phyloP scores from a whole-genome alignment of 37 sponge, comb jelly and placozoan genomes.

The Oscarella lobularis region DNA sequence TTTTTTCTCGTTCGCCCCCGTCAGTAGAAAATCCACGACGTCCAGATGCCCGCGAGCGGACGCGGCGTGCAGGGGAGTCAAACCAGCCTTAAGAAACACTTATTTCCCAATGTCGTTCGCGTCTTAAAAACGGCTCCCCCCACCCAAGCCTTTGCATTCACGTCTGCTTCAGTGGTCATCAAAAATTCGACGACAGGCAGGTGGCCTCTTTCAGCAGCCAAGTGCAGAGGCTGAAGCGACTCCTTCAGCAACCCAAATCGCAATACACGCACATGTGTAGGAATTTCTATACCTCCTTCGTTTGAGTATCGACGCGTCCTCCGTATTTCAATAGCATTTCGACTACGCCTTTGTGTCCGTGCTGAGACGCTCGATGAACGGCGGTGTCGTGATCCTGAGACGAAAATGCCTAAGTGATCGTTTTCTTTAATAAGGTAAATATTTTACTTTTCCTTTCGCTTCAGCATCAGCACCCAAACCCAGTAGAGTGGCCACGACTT shows the following conservation, averaged over 20 bases:
- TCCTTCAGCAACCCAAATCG: neutral
- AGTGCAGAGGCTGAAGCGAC: neutral
- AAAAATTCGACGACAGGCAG: neutral
- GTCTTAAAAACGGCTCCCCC: too few species aligned
- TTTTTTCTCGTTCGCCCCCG: neutral
- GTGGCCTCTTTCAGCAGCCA: neutral
- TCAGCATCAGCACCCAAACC: neutral
- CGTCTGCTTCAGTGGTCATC: neutral
- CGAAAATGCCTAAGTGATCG: too few species aligned
- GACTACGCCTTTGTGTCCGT: neutral
- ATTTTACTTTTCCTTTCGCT: neutral
- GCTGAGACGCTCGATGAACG: neutral
- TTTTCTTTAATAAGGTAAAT: too few species aligned
- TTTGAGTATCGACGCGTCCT: neutral
- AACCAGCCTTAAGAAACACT: neutral
- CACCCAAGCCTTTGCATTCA: neutral
- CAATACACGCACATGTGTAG: neutral
- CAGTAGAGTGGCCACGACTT: neutral
- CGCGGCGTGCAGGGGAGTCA: neutral
- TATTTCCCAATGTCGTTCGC: too few species aligned
- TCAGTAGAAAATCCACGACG: neutral
- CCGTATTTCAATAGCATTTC: neutral
- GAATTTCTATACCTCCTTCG: neutral
- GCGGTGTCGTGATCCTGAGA: neutral
- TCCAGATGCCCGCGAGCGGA: neutral